Base-by-base conservation (phyloP, 2,888 invertebrate species). In the Heliconius charithonia region DNA sequence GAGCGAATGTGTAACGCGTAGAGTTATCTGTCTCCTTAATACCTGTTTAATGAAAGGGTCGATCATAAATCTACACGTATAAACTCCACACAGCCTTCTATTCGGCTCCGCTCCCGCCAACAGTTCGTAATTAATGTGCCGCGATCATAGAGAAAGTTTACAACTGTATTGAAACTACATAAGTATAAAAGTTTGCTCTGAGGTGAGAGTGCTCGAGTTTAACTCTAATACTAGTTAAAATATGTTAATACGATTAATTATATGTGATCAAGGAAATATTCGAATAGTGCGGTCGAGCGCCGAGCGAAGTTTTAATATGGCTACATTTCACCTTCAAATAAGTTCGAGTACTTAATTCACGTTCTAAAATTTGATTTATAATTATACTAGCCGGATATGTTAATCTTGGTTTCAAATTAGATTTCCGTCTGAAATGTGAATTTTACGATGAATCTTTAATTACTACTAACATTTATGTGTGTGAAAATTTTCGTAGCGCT, bases 21-120 rank as follows among this genome's bases (percentile, higher is more conserved):
- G 88, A 89, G 90, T 92, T 93, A 93, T 93, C 92, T 93, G 89
- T 93, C 92, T 90, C 91, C 89, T 91, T 93, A 93, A 93, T 94
- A 93, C 94, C 93, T 93, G 91, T 92, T 93, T 94, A 93, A 94
- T 94, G 92, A 94, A 93, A 94, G 93, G 94, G 93, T 93, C 89
- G 93, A 93, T 93, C 94, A 92, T 94, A 93, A 94, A 94, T 94
- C 93, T 92, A 94, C 92, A 92, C 90, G 91, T 90, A 89, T 90
- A 89, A 93, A 93, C 92, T 93, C 92, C 93, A 92, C 92, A 92
- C 89, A 88, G 87, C 89, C 88, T 91, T 88, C 90, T 92, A 91
- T 92, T 92, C 92, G 92, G 90, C 89, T 90, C 89, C 88, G 85
- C 86, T 88, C 87, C 84, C 85, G 85, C 88, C 87, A 87, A 87